phyloP scores from a whole-genome alignment of 2,113 vertebrate genomes.

The Dolichallabes microphthalmus region DNA sequence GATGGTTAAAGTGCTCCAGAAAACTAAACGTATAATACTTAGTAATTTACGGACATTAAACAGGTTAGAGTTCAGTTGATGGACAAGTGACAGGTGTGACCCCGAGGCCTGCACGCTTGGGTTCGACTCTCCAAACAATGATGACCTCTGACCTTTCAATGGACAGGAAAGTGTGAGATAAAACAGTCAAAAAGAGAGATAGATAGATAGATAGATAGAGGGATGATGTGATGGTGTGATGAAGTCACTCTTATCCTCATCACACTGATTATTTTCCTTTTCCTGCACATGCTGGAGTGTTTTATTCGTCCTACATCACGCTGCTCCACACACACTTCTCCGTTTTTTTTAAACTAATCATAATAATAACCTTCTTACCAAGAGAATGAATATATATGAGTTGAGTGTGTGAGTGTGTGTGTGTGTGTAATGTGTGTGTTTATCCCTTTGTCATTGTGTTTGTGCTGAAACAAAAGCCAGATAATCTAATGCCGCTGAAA shows the following conservation, averaged over 20 bases:
- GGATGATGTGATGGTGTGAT: no score
- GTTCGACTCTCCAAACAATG: constrained; percentile 10
- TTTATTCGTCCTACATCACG: not conserved
- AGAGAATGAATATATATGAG: not conserved
- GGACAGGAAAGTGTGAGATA: constrained; percentile 12
- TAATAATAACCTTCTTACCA: not conserved
- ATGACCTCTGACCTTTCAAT: constrained; percentile 46
- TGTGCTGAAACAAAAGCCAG: constrained; percentile 9
- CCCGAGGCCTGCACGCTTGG: constrained; percentile 2
- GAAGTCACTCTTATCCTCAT: no score
- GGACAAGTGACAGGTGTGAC: constrained; percentile 22
- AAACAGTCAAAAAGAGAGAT: not conserved
- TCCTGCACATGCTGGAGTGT: no score
- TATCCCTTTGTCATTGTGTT: not conserved
- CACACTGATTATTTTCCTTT: no score
- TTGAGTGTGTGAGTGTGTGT: constrained; percentile 7
- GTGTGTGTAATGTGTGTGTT: constrained; percentile 4
- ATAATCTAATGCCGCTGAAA: constrained; percentile 53
- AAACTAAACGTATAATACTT: not conserved
- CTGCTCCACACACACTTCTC: not conserved
- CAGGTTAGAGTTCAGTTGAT: not conserved
- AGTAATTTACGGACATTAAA: not conserved
- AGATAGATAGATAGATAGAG: not conserved
- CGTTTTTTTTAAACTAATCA: not conserved
- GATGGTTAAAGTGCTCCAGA: constrained; percentile 3